These are phyloP conservation scores for Lasiurus cinereus DNA, from an alignment of 2,113 vertebrate species.

Conservation along the genomic window DNA sequence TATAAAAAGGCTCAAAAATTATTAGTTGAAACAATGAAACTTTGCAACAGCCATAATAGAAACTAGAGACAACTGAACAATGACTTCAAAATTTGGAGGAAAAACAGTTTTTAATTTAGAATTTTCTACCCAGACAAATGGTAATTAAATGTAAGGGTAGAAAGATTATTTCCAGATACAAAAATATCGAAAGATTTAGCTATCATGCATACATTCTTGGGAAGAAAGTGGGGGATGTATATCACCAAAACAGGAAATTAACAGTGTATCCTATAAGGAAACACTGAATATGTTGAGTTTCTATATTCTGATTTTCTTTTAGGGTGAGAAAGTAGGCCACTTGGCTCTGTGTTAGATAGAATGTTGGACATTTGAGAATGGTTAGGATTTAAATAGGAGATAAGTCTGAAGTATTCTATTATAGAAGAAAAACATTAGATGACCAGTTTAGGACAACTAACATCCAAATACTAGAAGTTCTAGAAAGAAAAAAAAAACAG, in stretches of 20 bases:
- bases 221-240: neutral
- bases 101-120: neutral
- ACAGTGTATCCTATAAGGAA: neutral
- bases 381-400: neutral
- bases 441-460: neutral
- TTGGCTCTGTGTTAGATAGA: neutral
- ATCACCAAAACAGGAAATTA: neutral
- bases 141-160: neutral
- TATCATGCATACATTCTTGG: neutral
- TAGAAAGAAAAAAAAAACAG: neutral
- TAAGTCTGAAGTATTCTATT: neutral
- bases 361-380: neutral
- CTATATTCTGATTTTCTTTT: slow-evolving; percentile 1
- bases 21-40: neutral
- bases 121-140: neutral
- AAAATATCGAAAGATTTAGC: neutral
- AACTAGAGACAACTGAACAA: neutral
- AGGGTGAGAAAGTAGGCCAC: neutral
- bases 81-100: slow-evolving; percentile 1
- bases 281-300: neutral
- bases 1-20: neutral
- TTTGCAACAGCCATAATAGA: neutral
- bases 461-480: slow-evolving; percentile 14
- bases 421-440: too few species aligned
- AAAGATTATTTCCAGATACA: slow-evolving; percentile 48